Conservation (phyloP, 2,113 vertebrate genomes). For the Saccopteryx bilineata region DNA sequence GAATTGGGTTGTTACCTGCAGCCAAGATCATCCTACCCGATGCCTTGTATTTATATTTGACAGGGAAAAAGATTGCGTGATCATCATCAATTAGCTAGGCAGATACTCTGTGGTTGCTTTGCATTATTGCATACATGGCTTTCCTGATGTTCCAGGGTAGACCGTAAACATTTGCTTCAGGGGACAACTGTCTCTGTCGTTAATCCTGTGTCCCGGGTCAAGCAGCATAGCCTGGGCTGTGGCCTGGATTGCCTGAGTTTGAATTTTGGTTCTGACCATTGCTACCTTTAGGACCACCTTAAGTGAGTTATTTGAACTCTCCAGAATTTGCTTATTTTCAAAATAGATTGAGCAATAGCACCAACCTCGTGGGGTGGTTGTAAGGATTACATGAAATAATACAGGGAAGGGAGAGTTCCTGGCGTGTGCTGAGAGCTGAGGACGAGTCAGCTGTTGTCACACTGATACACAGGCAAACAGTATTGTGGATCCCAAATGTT, state of each 20-base stretch:
- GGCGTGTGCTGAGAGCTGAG: fast-evolving
- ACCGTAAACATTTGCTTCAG: not conserved
- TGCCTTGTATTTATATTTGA: not conserved
- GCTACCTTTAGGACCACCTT: not conserved
- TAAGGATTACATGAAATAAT: not conserved
- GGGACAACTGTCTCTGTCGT: not conserved
- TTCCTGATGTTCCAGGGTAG: not conserved
- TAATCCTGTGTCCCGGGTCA: not conserved
- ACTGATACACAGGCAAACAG: not conserved
- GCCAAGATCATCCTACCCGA: not conserved
- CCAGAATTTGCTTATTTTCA: not conserved
- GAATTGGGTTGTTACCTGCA: not conserved
- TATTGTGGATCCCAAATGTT: not conserved
- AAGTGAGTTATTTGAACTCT: not conserved
- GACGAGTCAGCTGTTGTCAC: not conserved
- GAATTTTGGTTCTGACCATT: not conserved
- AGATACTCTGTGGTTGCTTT: not conserved
- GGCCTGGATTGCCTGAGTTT: not conserved
- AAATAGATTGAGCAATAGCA: not conserved
- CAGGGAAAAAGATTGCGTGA: not conserved
- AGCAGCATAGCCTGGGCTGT: not conserved
- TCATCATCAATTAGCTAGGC: not conserved
- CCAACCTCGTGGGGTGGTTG: fast-evolving
- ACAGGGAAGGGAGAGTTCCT: not conserved
- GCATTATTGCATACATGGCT: fast-evolving